Conservation (phyloP, 2,797 vertebrate species). For the Bradypodion ventrale region DNA sequence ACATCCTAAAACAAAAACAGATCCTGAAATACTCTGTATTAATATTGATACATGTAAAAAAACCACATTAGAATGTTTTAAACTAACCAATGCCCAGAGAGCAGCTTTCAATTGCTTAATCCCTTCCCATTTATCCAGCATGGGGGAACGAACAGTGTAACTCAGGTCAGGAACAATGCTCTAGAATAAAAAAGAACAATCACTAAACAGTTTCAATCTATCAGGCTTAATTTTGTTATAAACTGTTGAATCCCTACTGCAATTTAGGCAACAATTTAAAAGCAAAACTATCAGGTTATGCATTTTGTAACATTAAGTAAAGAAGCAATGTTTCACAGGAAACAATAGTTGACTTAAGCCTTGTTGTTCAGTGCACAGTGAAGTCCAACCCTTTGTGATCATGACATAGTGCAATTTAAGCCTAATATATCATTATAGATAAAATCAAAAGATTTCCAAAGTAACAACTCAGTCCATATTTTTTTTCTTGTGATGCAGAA, state of each 20-base stretch:
- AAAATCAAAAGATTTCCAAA: background rate
- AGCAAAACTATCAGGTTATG: conserved; percentile 2
- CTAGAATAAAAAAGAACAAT: conserved; percentile 70
- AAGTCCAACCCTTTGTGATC: no score
- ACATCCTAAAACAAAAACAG: background rate
- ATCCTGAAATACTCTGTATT: background rate
- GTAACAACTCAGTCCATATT: background rate
- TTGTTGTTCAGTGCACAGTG: no score
- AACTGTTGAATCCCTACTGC: background rate
- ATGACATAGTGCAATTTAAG: no score
- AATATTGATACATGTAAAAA: conserved; percentile 22
- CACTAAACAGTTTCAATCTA: background rate
- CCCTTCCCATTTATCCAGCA: conserved; percentile 98
- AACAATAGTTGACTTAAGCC: background rate
- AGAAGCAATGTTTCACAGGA: background rate
- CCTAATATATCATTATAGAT: background rate
- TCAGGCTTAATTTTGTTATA: background rate
- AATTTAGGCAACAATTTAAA: background rate
- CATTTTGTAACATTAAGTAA: background rate
- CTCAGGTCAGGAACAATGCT: conserved; percentile 95
- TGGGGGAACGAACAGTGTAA: conserved; percentile 92
- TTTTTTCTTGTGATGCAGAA: background rate
- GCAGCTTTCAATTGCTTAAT: conserved; percentile 97
- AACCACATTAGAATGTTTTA: conserved; percentile 25
- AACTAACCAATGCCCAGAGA: conserved; percentile 95